Conservation (phyloP, 2,113 vertebrate genomes). For the Grantiella picta region DNA sequence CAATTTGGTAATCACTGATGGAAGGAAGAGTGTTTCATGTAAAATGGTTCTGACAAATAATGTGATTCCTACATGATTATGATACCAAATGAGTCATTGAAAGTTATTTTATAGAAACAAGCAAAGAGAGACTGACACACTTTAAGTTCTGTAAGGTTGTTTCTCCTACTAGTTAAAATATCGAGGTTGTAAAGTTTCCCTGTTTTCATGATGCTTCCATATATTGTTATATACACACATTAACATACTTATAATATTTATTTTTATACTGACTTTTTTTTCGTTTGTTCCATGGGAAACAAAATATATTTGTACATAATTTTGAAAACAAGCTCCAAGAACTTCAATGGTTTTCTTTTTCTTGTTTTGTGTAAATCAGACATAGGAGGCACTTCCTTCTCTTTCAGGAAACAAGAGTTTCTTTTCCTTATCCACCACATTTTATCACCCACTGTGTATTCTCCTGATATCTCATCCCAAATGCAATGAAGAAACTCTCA, state of each 20-base stretch:
- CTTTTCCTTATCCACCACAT: not conserved
- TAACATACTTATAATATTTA: not conserved
- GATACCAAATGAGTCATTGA: not conserved
- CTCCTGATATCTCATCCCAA: not conserved
- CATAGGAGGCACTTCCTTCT: not conserved
- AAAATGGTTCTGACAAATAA: not conserved
- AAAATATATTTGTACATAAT: not conserved
- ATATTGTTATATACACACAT: not conserved
- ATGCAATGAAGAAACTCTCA: not conserved
- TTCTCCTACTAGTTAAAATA: not conserved
- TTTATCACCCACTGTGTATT: not conserved
- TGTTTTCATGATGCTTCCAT: not conserved
- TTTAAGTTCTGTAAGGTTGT: not conserved
- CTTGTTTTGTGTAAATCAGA: not conserved
- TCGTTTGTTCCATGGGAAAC: not conserved
- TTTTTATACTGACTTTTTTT: not conserved
- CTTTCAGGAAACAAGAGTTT: not conserved
- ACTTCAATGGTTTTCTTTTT: not conserved
- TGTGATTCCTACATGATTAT: not conserved
- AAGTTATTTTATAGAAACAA: not conserved
- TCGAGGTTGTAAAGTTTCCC: not conserved
- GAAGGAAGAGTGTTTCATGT: not conserved
- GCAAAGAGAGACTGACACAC: not conserved
- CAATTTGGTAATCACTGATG: not conserved
- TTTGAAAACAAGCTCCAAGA: not conserved